Evolutionary conservation across 2,113 vertebrate genomes (phyloP), one percentile per base, ranked within the genome.

Genomic region (Cinclus mexicanus): DNA sequence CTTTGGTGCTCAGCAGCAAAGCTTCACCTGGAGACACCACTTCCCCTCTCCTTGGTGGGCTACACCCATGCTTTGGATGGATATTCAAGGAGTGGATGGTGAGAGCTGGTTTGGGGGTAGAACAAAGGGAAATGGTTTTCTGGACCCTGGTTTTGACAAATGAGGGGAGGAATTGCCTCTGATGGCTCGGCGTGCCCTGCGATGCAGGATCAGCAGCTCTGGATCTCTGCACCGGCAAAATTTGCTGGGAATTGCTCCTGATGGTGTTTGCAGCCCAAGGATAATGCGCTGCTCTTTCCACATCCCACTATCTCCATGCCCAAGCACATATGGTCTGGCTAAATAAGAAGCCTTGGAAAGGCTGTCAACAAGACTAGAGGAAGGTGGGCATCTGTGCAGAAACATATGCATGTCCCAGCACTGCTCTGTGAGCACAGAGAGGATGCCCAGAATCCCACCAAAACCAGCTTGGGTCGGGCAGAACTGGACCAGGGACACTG

Each of bases 261-360:
- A 26, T 83, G 92, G 55, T 77, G 87, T 95, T 93, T 96, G 88
- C 90, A 95, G 92, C 68, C 88, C 88, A 33, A 90, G 90, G 95
- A 93, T 78, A 90, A 95, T 0, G 61, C 4, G 90, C 82, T 95
- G 92, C 90, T 96, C 95, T 96, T 96, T 97, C 92, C 93, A 83
- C 92, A 96, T 96, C 88, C 18, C 88, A 11, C 83, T 6, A 42
- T 23, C 90, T 92, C 93, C 93, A 56, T 90, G 94, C 93, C 95
- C 94, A 74, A 90, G 92, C 94, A 68, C 94, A 94, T 95, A 95
- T 90, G 95, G 93, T 93, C 93, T 96, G 88, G 95, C 91, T 94
- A 83, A 93, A 85, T 12, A 78, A 93, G 95, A 93, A 95, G 92
- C 94, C 88, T 92, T 89, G 89, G 95, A 86, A 95, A 96, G 83